These are phyloP conservation scores for Cephus pygmeus DNA, from an alignment of 2,888 invertebrate species.

Conservation along the genomic window DNA sequence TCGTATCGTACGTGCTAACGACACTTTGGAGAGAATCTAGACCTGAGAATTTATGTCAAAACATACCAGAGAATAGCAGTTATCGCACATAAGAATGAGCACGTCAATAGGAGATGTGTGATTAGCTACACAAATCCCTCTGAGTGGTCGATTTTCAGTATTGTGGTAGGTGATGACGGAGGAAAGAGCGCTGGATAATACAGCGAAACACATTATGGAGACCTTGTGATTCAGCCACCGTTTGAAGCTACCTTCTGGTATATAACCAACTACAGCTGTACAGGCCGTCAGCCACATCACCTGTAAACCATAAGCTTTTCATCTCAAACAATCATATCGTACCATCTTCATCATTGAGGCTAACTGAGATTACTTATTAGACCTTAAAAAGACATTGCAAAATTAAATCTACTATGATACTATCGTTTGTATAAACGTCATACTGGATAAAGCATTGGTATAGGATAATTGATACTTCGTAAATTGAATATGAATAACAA, in stretches of 20 bases:
- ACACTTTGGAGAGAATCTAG: neutral
- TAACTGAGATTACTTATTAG: neutral
- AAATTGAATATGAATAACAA: neutral
- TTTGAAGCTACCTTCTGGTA: conserved; percentile 83
- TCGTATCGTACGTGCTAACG: neutral
- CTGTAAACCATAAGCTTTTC: conserved; percentile 68
- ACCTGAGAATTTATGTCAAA: neutral
- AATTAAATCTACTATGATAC: neutral
- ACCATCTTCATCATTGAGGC: neutral
- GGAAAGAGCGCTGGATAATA: conserved; percentile 92
- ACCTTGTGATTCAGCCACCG: conserved; percentile 82
- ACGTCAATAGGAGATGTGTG: conserved; percentile 99
- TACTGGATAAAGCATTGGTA: neutral
- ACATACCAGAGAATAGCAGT: conserved; percentile 96
- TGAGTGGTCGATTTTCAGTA: conserved; percentile 85
- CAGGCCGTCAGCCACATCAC: conserved; percentile 88
- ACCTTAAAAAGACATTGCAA: neutral
- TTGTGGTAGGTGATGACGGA: conserved; percentile 89
- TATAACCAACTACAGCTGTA: conserved; percentile 87
- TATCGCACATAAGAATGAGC: conserved; percentile 95
- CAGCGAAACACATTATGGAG: conserved; percentile 91
- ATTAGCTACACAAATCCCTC: conserved; percentile 97
- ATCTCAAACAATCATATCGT: conserved; percentile 32
- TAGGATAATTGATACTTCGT: neutral
- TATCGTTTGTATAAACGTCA: neutral